Conservation (phyloP, 2,888 invertebrate species). For the Cristatella mucedo region DNA sequence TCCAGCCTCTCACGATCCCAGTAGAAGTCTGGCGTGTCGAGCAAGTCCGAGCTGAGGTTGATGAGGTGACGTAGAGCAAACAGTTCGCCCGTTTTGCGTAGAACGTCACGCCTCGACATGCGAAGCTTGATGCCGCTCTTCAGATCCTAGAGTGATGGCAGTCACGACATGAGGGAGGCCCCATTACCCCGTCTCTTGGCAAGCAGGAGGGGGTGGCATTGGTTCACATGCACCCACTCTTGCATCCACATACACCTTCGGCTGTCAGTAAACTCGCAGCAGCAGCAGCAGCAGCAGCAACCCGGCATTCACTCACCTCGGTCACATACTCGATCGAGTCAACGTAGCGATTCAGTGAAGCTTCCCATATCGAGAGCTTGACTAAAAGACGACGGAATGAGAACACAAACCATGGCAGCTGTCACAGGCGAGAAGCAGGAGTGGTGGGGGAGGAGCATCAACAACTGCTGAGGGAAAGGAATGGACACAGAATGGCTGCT, state of each 20-base stretch:
- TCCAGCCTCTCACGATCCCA: conserved; percentile 89
- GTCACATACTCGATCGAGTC: conserved; percentile 66
- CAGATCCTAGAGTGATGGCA: conserved; percentile 48
- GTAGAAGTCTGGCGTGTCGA: conserved; percentile 92
- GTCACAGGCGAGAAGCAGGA: neutral
- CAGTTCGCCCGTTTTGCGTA: conserved; percentile 67
- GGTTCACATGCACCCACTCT: too few species aligned
- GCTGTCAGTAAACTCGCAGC: too few species aligned
- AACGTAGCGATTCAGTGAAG: conserved; percentile 63
- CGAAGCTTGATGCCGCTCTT: conserved; percentile 53
- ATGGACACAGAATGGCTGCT: neutral
- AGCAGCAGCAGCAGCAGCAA: too few species aligned
- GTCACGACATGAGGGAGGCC: too few species aligned
- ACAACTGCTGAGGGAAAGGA: neutral
- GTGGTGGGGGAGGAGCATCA: neutral
- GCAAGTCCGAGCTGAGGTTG: conserved; percentile 77
- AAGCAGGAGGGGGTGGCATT: too few species aligned
- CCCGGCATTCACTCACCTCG: conserved; percentile 43
- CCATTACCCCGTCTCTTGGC: too few species aligned
- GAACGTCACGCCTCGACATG: conserved; percentile 54
- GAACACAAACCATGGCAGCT: too few species aligned
- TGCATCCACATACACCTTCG: too few species aligned
- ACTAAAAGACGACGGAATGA: conserved; percentile 49
- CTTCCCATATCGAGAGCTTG: conserved; percentile 85
- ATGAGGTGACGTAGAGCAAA: conserved; percentile 69